Evolutionary conservation across 1,140 invertebrate species (phyloP).

Genomic region (Hyposmocoma kahamanoa): DNA sequence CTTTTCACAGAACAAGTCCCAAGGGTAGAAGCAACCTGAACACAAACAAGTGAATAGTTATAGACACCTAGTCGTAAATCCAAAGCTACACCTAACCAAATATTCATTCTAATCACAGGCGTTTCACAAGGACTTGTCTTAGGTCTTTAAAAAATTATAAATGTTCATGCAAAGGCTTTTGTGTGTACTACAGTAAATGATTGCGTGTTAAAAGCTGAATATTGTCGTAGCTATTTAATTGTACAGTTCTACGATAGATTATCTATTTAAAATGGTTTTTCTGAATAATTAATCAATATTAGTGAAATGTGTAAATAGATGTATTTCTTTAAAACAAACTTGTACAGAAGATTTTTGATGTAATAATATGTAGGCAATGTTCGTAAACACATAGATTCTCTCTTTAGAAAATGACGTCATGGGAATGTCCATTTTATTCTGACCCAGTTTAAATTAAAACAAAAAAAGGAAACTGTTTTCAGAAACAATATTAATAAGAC

Average conservation of each 20-base stretch:
- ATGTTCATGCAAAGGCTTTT: slow-evolving; percentile 21
- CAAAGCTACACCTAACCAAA: slow-evolving; percentile 13
- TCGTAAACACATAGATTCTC: too few species aligned
- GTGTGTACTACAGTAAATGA: slow-evolving; percentile 14
- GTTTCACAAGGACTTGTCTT: background rate
- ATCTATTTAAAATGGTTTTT: slow-evolving; percentile 37
- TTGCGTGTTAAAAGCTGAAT: slow-evolving; percentile 14
- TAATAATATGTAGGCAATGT: slow-evolving; percentile 13
- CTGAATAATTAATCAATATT: slow-evolving; percentile 20
- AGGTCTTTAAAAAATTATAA: slow-evolving; percentile 7
- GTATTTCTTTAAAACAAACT: slow-evolving; percentile 19
- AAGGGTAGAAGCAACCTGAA: too few species aligned
- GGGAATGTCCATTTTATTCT: too few species aligned
- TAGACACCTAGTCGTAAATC: slow-evolving; percentile 22
- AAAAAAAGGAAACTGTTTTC: too few species aligned
- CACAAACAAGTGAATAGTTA: background rate
- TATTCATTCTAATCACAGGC: background rate
- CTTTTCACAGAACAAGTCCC: too few species aligned
- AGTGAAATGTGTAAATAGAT: slow-evolving; percentile 30
- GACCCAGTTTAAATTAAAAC: too few species aligned
- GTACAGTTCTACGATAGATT: slow-evolving; percentile 29
- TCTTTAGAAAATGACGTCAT: too few species aligned
- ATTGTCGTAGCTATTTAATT: slow-evolving; percentile 27
- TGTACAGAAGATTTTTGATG: slow-evolving; percentile 16
- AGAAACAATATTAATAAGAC: too few species aligned